Evolutionary conservation across 2,113 vertebrate species (phyloP), one percentile per base, ranked within the genome.

Genomic region (Rhabdornis inornatus): DNA sequence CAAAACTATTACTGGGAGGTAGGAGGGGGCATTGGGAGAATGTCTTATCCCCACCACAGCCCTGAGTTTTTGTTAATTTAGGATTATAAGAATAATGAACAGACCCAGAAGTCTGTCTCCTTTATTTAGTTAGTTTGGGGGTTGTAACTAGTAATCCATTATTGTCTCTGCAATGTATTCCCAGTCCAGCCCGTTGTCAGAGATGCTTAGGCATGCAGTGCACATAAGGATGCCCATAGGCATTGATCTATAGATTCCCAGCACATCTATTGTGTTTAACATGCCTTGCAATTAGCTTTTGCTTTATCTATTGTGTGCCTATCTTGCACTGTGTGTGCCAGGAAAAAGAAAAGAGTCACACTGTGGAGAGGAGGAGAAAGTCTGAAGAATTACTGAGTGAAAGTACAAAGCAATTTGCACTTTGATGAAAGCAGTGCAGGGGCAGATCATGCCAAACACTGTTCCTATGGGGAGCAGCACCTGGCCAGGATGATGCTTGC

Each of bases 91-190:
- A 96, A 71, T 92, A 90, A 96, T 55, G 72, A 89, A 82, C 50
- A 80, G 82, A 68, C 16, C 13, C 50, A 40, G 50, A 93, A 87
- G 24, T 27, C 52, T 72, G 49, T 47, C 24, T 96, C 49, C 31
- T 94, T 89, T 88, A 76, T 88, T 95, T 88, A 94, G 75, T 95
- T 91, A 94, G 75, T 95, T 90, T 82, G 70, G n/a, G 55, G 20
- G 28, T 23, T 92, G 77, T 55, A 83, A 47, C 50, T 63, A 52
- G 55, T 57, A 74, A 65, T 95, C 71, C 39, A 28, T 90, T 75
- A 55, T 44, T 90, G 45, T 69, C 60, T 70, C 42, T 87, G 45
- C 57, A 68, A 66, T 13, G 3, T 40, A 69, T 64, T 84, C 45
- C 70, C 57, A 55, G 63, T 35, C 52, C n/a, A 94, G 57, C 72